phyloP scores from a whole-genome alignment of 1,140 invertebrate genomes.

The Drosophila setifemur region DNA sequence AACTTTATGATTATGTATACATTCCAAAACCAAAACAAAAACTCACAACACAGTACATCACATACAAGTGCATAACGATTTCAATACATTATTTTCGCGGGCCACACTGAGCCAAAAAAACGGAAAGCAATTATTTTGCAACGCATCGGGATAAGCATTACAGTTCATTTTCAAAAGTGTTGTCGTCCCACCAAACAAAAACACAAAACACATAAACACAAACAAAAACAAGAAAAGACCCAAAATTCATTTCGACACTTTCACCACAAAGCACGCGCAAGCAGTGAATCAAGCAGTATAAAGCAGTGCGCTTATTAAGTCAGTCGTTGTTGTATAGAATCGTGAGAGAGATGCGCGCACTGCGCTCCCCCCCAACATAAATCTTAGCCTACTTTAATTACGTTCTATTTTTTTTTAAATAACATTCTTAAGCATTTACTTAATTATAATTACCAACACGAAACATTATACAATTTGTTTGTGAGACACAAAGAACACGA shows the following conservation, averaged over 20 bases:
- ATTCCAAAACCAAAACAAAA: slow-evolving; percentile 31
- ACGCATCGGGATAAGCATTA: slow-evolving; percentile 38
- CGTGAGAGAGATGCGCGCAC: slow-evolving; percentile 24
- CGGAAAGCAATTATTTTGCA: slow-evolving; percentile 21
- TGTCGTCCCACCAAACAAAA: background rate
- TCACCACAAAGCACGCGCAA: slow-evolving; percentile 9
- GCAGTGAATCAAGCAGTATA: slow-evolving; percentile 4
- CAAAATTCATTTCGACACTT: slow-evolving; percentile 21
- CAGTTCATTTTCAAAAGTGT: slow-evolving; percentile 4
- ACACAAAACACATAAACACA: background rate
- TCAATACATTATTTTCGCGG: no score
- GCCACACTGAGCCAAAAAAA: slow-evolving; percentile 6
- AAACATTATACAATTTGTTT: slow-evolving; percentile 23
- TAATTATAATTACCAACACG: slow-evolving; percentile 62
- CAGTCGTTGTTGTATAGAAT: slow-evolving; percentile 40
- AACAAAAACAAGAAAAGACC: background rate
- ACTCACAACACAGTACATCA: background rate
- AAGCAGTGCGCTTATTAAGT: slow-evolving; percentile 4
- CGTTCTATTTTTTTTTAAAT: slow-evolving; percentile 46
- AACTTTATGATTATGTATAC: slow-evolving; percentile 20
- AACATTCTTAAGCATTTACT: slow-evolving; percentile 67
- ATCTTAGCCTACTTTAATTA: slow-evolving; percentile 29
- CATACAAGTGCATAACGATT: no score
- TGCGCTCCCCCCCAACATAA: slow-evolving; percentile 13
- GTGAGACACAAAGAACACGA: slow-evolving; percentile 16